phyloP scores from a whole-genome alignment of 2,113 vertebrate genomes.

The Dryoscopus gambensis region DNA sequence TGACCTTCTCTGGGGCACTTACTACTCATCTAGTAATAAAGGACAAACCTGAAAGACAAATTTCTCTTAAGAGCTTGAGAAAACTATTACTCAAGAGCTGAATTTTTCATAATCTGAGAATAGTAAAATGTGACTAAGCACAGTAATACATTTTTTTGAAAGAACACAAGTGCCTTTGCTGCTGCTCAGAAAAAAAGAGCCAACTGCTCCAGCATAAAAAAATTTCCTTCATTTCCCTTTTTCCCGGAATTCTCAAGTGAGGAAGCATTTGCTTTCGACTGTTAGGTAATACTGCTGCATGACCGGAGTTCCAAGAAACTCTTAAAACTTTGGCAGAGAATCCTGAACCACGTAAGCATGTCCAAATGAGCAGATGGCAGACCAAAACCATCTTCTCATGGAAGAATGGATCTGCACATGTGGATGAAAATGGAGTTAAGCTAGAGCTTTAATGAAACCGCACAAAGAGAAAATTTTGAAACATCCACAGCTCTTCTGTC shows the following conservation, averaged over 20 bases:
- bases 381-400: background rate
- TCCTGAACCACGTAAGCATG: background rate
- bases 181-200: background rate
- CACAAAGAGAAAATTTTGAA: background rate
- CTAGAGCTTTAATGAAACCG: background rate
- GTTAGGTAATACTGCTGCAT: background rate
- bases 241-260: background rate
- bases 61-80: background rate
- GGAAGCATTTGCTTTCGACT: background rate
- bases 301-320: constrained; percentile 36
- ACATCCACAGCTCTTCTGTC: background rate
- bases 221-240: background rate
- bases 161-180: background rate
- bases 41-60: background rate
- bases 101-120: background rate
- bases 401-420: background rate
- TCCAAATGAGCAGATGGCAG: background rate
- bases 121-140: background rate
- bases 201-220: background rate
- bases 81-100: background rate
- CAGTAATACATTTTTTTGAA: background rate
- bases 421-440: background rate
- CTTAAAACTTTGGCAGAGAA: background rate
- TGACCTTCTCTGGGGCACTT: background rate
- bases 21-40: background rate